Conservation (phyloP, 2,113 vertebrate species). For the Pseudopipra pipra region DNA sequence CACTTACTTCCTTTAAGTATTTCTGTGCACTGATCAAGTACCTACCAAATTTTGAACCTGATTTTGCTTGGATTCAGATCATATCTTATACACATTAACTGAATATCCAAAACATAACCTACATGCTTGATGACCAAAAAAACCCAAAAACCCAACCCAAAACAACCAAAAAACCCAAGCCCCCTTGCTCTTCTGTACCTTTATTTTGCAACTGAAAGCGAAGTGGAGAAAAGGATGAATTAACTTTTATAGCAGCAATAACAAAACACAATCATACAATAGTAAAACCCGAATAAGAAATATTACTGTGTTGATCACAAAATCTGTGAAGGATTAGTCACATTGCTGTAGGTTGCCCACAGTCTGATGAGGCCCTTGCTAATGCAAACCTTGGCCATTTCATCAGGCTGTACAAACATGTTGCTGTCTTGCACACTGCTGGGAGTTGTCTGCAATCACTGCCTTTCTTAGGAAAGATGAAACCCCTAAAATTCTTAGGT, state of each 20-base stretch:
- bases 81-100: not conserved
- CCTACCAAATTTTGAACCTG: not conserved
- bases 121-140: not conserved
- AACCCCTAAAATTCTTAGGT: not conserved
- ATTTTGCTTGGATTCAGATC: not conserved
- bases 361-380: not conserved
- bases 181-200: not conserved
- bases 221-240: not conserved
- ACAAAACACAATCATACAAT: not conserved
- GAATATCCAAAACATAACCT: not conserved
- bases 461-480: not conserved
- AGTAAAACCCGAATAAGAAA: not conserved
- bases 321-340: not conserved
- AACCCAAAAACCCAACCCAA: not conserved
- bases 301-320: not conserved
- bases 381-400: not conserved
- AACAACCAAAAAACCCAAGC: rapidly evolving
- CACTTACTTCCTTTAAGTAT: not conserved
- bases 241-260: not conserved
- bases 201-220: not conserved
- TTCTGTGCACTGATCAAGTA: not conserved
- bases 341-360: not conserved
- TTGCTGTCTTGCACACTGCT: not conserved
- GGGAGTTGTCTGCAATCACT: not conserved
- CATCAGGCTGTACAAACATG: not conserved